A percentile compares a stretch with the other conserved stretches of the same genome.
Evolutionary conservation across 1,140 invertebrate species (phyloP).

Genomic region (Anagrus nilaparvatae): DNA sequence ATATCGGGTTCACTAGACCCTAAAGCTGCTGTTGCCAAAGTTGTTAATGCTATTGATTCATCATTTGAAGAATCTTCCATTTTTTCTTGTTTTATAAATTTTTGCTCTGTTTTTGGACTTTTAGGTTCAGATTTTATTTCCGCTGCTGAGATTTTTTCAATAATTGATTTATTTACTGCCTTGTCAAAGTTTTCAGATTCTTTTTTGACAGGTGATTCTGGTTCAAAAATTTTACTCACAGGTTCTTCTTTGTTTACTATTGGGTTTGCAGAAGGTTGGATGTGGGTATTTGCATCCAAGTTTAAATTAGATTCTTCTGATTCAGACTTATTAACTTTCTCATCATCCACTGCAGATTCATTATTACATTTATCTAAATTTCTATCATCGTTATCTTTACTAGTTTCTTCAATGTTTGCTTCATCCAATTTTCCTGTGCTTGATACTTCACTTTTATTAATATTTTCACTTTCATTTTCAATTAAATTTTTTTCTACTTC

Average conservation of each 20-base stretch:
- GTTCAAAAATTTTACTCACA: constrained; percentile 2
- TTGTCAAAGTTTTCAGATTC: constrained; percentile 7
- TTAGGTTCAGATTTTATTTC: background rate
- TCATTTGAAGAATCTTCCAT: constrained; percentile 27
- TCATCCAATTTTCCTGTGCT: constrained; percentile 4
- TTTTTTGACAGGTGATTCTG: constrained; percentile 8
- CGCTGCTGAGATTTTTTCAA: background rate
- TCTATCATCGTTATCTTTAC: background rate
- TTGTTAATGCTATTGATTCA: constrained; percentile 55
- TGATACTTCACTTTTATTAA: background rate
- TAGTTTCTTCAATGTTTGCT: background rate
- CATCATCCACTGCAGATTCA: background rate
- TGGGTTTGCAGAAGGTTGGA: no score
- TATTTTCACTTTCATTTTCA: background rate
- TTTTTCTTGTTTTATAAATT: constrained; percentile 25
- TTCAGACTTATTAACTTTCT: background rate
- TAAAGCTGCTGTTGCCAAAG: constrained; percentile 61
- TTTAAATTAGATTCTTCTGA: background rate
- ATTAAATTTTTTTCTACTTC: constrained; percentile 3
- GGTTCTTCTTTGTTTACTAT: constrained; percentile 11
- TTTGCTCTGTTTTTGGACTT: background rate
- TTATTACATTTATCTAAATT: background rate
- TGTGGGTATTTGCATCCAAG: background rate
- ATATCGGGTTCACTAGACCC: constrained; percentile 39
- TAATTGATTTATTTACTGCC: background rate